phyloP scores from a whole-genome alignment of 2,888 invertebrate species.

The Caprella mutica region DNA sequence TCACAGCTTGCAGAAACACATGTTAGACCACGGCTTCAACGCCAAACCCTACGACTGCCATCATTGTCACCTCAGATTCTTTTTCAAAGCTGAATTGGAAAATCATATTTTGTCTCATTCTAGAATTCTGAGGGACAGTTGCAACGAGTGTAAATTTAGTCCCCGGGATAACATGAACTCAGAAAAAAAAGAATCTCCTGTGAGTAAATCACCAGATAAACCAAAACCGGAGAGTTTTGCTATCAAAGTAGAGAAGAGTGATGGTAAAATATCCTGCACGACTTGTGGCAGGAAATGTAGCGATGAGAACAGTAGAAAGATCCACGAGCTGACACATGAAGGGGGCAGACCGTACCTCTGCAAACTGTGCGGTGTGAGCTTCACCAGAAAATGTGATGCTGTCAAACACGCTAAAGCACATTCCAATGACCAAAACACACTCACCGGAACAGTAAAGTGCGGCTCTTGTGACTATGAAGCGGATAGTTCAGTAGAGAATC shows the following conservation, averaged over 20 bases:
- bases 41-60: constrained; percentile 75
- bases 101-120: constrained; percentile 53
- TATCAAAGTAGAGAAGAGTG: no score
- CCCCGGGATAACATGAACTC: no score
- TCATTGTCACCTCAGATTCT: constrained; percentile 71
- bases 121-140: constrained; percentile 18
- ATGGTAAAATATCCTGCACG: not conserved
- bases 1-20: constrained; percentile 66
- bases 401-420: not conserved
- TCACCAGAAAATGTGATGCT: constrained; percentile 10
- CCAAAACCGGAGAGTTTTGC: no score
- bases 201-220: no score
- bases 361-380: constrained; percentile 5
- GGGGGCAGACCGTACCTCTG: constrained; percentile 13
- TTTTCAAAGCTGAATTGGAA: constrained; percentile 80
- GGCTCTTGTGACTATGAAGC: not conserved
- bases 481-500: not conserved
- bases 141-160: constrained; percentile 25
- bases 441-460: not conserved
- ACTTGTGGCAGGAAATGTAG: constrained; percentile 11
- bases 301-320: not conserved
- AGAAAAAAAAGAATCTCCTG: no score
- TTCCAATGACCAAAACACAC: not conserved
- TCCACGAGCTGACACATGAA: constrained; percentile 13
- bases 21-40: constrained; percentile 66